Evolutionary conservation across 2,797 vertebrate genomes (phyloP).

Genomic region (Pseudochromis fuscus): DNA sequence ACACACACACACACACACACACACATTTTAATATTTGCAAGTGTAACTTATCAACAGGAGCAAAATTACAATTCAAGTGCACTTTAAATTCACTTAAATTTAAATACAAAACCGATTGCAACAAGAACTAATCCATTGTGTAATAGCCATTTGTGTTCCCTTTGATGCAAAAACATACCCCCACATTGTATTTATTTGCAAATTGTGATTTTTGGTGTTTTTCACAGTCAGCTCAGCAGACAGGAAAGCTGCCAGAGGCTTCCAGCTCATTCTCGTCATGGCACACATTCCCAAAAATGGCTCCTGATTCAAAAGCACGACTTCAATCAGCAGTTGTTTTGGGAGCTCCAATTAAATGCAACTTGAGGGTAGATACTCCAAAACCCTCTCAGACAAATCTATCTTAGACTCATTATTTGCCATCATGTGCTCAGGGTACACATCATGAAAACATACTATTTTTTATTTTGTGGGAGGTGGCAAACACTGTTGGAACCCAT

Average conservation of each 20-base stretch:
- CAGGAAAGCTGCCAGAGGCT: slow-evolving; percentile 18
- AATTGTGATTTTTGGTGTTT: slow-evolving; percentile 24
- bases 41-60: slow-evolving; percentile 28
- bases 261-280: slow-evolving; percentile 29
- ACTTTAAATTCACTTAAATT: not conserved
- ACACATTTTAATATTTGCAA: not conserved
- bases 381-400: slow-evolving; percentile 34
- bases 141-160: not conserved
- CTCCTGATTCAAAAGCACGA: slow-evolving; percentile 42
- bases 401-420: slow-evolving; percentile 23
- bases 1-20: not conserved
- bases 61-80: slow-evolving; percentile 28
- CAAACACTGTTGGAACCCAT: slow-evolving; percentile 28
- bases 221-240: slow-evolving; percentile 35
- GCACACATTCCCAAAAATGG: slow-evolving; percentile 22
- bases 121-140: not conserved
- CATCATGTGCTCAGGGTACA: slow-evolving; percentile 24
- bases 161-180: slow-evolving; percentile 16
- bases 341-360: slow-evolving; percentile 25
- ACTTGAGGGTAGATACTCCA: slow-evolving; percentile 19
- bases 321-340: slow-evolving; percentile 36
- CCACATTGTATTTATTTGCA: not conserved
- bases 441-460: slow-evolving; percentile 27
- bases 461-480: slow-evolving; percentile 37
- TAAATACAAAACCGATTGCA: not conserved